Conservation (phyloP, 2,113 vertebrate genomes). For the Romanogobio albipinnatus region DNA sequence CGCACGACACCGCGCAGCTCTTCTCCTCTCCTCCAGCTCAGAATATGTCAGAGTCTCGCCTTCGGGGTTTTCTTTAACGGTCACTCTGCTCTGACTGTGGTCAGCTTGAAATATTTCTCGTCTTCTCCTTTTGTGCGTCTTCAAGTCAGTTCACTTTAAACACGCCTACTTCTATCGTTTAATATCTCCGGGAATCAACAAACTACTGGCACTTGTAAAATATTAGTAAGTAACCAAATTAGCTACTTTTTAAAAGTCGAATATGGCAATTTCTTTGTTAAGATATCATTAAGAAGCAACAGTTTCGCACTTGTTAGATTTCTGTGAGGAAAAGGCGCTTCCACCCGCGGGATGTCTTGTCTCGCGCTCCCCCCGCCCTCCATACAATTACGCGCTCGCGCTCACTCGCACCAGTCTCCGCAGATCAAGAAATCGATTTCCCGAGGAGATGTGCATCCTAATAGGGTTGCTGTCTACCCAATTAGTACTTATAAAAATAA, state of each 20-base stretch:
- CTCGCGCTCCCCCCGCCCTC: constrained; percentile 51
- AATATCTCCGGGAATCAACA: background rate
- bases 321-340: constrained; percentile 35
- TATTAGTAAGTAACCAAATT: too few relatives aligned
- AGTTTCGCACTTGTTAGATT: constrained; percentile 80
- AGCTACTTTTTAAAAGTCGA: background rate
- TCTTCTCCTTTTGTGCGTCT: background rate
- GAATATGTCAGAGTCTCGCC: constrained; percentile 8
- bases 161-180: background rate
- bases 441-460: constrained; percentile 43
- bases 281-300: constrained; percentile 67
- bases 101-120: background rate
- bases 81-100: constrained; percentile 1
- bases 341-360: constrained; percentile 30
- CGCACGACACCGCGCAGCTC: background rate
- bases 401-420: constrained; percentile 44
- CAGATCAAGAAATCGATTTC: constrained; percentile 48
- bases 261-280: background rate
- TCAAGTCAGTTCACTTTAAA: constrained; percentile 11
- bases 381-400: constrained; percentile 47
- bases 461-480: constrained; percentile 41
- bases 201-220: background rate
- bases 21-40: background rate
- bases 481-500: constrained; percentile 46
- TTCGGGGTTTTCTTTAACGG: constrained; percentile 17